These are phyloP conservation scores for Talpa occidentalis DNA, from an alignment of 2,113 vertebrate species.

Conservation along the genomic window DNA sequence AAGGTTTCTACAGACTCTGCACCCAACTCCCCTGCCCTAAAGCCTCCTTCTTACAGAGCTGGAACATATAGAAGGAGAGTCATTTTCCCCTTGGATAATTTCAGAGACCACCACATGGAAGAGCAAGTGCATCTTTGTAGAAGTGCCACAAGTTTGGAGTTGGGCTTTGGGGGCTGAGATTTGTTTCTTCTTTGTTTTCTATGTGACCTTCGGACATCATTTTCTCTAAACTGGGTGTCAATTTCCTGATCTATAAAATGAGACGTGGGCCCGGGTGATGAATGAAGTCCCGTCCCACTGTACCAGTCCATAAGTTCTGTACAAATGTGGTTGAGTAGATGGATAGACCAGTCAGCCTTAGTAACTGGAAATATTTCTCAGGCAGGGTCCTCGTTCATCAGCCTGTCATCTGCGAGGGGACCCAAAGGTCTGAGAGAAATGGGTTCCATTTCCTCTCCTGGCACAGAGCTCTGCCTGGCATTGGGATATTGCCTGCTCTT, in stretches of 20 bases:
- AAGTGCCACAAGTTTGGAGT: rapidly evolving
- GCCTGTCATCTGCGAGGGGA: constrained; percentile 50
- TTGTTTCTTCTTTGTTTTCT: neutral
- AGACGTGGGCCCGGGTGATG: neutral
- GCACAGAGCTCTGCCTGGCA: constrained; percentile 37
- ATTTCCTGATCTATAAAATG: neutral
- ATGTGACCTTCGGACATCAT: neutral
- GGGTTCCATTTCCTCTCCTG: constrained; percentile 48
- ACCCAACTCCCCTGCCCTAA: neutral
- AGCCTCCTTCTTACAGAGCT: neutral
- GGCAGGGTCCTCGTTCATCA: constrained; percentile 52
- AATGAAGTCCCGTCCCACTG: neutral
- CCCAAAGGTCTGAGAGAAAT: constrained; percentile 57
- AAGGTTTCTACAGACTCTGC: neutral
- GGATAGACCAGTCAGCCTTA: constrained; percentile 47
- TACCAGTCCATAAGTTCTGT: neutral
- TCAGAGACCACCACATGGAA: neutral
- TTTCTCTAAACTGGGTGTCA: neutral
- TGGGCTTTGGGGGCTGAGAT: neutral
- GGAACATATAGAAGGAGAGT: neutral
- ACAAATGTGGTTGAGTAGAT: constrained; percentile 39
- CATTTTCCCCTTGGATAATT: neutral
- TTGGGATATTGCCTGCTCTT: neutral
- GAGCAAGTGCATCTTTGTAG: neutral
- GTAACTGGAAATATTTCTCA: constrained; percentile 30